Evolutionary conservation across 2,113 vertebrate species (phyloP).

Genomic region (Caranx ignobilis): DNA sequence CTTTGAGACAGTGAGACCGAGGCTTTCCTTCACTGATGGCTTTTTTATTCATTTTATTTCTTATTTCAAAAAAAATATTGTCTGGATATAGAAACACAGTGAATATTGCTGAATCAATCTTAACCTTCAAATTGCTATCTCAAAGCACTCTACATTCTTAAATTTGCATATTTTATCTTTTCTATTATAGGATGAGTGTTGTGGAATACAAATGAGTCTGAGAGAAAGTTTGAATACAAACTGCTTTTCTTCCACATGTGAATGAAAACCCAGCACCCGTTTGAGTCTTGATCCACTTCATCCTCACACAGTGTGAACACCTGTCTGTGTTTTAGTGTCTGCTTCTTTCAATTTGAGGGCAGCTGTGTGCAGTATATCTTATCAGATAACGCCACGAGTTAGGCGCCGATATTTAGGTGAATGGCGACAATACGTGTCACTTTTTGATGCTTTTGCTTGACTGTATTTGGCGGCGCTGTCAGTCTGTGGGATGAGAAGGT

Average conservation of each 20-base stretch:
- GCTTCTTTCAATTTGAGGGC: slow-evolving; percentile 28
- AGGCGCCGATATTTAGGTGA: slow-evolving; percentile 31
- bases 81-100: slow-evolving; percentile 48
- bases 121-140: slow-evolving; percentile 70
- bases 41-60: slow-evolving; percentile 57
- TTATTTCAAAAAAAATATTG: slow-evolving; percentile 16
- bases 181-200: slow-evolving; percentile 66
- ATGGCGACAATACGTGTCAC: not conserved
- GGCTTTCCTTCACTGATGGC: slow-evolving; percentile 39
- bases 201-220: slow-evolving; percentile 68
- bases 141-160: slow-evolving; percentile 46
- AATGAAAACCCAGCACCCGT: slow-evolving; percentile 35
- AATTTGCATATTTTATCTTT: slow-evolving; percentile 77
- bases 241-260: slow-evolving; percentile 47
- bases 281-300: slow-evolving; percentile 4
- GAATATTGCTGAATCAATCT: slow-evolving; percentile 69
- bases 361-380: not conserved
- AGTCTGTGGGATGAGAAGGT: slow-evolving; percentile 30
- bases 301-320: slow-evolving; percentile 35
- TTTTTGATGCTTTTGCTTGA: slow-evolving; percentile 54
- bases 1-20: slow-evolving; percentile 34
- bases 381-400: not conserved
- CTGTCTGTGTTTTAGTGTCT: slow-evolving; percentile 36
- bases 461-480: slow-evolving; percentile 48
- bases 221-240: slow-evolving; percentile 45